A percentile compares a stretch with the other conserved stretches of the same genome.
Conservation (phyloP, 2,113 vertebrate species). For the Psettodes erumei region DNA sequence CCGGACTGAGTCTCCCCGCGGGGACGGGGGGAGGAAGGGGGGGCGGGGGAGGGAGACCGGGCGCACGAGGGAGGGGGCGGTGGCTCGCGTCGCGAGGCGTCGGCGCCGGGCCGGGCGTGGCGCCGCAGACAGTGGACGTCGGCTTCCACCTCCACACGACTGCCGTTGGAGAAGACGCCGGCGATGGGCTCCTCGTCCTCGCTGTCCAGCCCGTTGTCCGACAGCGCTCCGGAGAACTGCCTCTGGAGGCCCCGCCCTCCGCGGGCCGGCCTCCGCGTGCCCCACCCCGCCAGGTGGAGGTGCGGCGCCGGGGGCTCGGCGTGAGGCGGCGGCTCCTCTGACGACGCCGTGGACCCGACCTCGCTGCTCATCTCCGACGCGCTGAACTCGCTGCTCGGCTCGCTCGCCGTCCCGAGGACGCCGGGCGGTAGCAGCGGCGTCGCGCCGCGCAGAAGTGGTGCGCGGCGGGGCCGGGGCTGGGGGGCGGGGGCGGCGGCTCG, state of each 20-base stretch:
- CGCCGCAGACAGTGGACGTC: slow-evolving; percentile 90
- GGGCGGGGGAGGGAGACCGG: slow-evolving; percentile 83
- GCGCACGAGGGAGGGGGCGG: slow-evolving; percentile 54
- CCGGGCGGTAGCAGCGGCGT: slow-evolving; percentile 76
- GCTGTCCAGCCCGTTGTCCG: slow-evolving; percentile 96
- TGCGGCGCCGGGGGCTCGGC: slow-evolving; percentile 79
- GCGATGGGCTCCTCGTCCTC: slow-evolving; percentile 97
- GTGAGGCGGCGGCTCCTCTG: slow-evolving; percentile 90
- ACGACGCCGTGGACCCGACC: slow-evolving; percentile 96
- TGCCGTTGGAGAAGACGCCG: slow-evolving; percentile 96
- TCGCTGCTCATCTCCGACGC: slow-evolving; percentile 99
- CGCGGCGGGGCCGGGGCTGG: slow-evolving; percentile 83
- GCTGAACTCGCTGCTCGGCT: slow-evolving; percentile 88
- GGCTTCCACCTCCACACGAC: slow-evolving; percentile 94
- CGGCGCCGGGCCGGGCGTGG: slow-evolving; percentile 41
- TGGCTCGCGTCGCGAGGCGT: slow-evolving; percentile 15
- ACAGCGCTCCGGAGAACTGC: slow-evolving; percentile 96
- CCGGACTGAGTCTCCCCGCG: slow-evolving; percentile 84
- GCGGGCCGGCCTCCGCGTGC: slow-evolving; percentile 54
- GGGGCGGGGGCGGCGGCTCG: slow-evolving; percentile 79
- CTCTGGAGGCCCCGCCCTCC: slow-evolving; percentile 87
- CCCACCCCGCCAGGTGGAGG: slow-evolving; percentile 78
- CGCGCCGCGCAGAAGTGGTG: too few species aligned
- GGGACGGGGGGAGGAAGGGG: slow-evolving; percentile 87
- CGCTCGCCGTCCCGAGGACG: slow-evolving; percentile 89